Conservation (phyloP, 1,140 invertebrate genomes). For the Brachionus rubens region DNA sequence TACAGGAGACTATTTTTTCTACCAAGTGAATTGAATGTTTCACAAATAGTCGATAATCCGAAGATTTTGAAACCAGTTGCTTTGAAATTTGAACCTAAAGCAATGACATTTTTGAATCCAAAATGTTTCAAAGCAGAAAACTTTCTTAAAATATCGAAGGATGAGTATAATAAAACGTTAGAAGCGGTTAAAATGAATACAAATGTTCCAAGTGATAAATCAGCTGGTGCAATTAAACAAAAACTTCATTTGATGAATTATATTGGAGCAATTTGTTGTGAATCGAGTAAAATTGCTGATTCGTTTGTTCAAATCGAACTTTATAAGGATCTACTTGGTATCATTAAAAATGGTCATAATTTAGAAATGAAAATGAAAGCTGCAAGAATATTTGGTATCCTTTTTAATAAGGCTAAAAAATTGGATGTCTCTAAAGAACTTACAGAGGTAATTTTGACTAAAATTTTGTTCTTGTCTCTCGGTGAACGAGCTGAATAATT, state of each 20-base stretch:
- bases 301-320: slow-evolving; percentile 4
- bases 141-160: slow-evolving; percentile 52
- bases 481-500: no score
- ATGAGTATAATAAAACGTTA: slow-evolving; percentile 55
- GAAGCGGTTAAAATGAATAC: slow-evolving; percentile 51
- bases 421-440: not conserved
- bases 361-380: slow-evolving; percentile 46
- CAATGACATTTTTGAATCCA: slow-evolving; percentile 50
- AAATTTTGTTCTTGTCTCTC: no score
- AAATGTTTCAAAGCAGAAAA: slow-evolving; percentile 51
- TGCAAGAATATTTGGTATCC: not conserved
- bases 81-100: slow-evolving; percentile 57
- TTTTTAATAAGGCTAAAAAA: slow-evolving; percentile 37
- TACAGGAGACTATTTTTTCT: slow-evolving; percentile 31
- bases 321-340: slow-evolving; percentile 1
- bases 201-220: not conserved
- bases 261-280: slow-evolving; percentile 49
- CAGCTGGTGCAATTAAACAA: slow-evolving; percentile 32
- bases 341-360: slow-evolving; percentile 37
- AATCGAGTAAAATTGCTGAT: slow-evolving; percentile 31
- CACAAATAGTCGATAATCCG: slow-evolving; percentile 37
- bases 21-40: slow-evolving; percentile 26
- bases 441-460: not conserved
- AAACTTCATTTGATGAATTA: slow-evolving; percentile 57
- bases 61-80: slow-evolving; percentile 56